Evolutionary conservation across 2,888 invertebrate genomes (phyloP), one percentile per base, ranked within the genome.

Genomic region (Oxycera nigricornis): DNA sequence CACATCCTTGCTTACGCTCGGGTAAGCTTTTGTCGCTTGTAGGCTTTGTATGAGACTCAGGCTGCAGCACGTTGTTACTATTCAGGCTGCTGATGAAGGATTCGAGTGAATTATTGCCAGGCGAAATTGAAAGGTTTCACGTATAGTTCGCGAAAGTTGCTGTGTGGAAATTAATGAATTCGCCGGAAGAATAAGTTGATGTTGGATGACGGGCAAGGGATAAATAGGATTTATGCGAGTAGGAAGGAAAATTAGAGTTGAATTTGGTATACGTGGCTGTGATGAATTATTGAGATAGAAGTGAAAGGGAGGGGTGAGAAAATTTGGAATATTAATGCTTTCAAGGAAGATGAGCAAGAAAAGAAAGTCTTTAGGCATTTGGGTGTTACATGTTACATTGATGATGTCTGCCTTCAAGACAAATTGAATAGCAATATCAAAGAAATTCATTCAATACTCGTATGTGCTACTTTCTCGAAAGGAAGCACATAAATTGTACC

Each of bases 141-240:
- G 65, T 65, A 41, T 35, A 62, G 62, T 62, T 62, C 62, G 62
- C 62, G 62, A 62, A 39, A 41, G 24, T 65, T 7, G 65, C 14
- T 41, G 35, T 65, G 41, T n/a, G 30, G n/a, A 30, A 65, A 65
- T 65, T 65, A 65, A 65, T 65, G 65, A 65, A 41, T 65, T 65
- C 35, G 1, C 22, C 59, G 28, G 59, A 28, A 59, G 30, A 28
- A 59, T 55, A 30, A 26, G 28, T 30, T 30, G 30, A 14, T 7
- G 28, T 11, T 6, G 55, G 22, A 24, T 20, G 3, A 55, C 24
- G 24, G 55, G 20, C 9, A 55, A 20, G 1, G 39, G 35, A 65
- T n/a, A 41, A 39, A 22, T 11, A 59, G 24, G 24, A 65, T 41
- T 39, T 39, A 65, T 65, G 22, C 9, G 24, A 17, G 41, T 4